Evolutionary conservation across 2,888 invertebrate species (phyloP).

Genomic region (Tanytarsus gracilentus): DNA sequence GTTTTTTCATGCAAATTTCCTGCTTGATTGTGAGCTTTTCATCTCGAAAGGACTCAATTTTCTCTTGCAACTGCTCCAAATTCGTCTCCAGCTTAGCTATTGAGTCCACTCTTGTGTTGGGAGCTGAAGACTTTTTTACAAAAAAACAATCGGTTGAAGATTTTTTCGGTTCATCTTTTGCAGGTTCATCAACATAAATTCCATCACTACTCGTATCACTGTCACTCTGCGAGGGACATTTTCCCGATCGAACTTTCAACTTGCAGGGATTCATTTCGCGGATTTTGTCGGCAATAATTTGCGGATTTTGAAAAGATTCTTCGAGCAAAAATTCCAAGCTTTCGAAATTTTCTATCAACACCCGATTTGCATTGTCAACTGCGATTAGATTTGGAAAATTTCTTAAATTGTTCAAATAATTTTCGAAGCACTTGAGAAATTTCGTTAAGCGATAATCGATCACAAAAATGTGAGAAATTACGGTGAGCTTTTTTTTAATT

Average conservation of each 20-base stretch:
- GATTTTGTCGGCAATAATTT: background rate
- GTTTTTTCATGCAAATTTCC: background rate
- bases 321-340: background rate
- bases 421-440: background rate
- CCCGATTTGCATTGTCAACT: background rate
- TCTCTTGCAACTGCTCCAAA: background rate
- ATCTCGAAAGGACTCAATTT: background rate
- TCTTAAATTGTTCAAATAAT: background rate
- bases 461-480: background rate
- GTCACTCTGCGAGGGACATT: background rate
- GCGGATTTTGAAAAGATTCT: background rate
- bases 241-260: too few relatives aligned
- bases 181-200: background rate
- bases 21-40: background rate
- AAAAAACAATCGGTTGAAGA: background rate
- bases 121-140: background rate
- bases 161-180: background rate
- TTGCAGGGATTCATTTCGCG: background rate
- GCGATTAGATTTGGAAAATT: background rate
- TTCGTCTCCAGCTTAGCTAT: slow-evolving; percentile 5
- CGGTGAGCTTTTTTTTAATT: background rate
- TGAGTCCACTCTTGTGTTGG: slow-evolving; percentile 4
- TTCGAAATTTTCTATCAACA: background rate
- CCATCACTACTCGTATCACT: background rate
- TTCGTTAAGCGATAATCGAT: background rate